Evolutionary conservation across 2,113 vertebrate genomes (phyloP).

Genomic region (Elanus axillaris): DNA sequence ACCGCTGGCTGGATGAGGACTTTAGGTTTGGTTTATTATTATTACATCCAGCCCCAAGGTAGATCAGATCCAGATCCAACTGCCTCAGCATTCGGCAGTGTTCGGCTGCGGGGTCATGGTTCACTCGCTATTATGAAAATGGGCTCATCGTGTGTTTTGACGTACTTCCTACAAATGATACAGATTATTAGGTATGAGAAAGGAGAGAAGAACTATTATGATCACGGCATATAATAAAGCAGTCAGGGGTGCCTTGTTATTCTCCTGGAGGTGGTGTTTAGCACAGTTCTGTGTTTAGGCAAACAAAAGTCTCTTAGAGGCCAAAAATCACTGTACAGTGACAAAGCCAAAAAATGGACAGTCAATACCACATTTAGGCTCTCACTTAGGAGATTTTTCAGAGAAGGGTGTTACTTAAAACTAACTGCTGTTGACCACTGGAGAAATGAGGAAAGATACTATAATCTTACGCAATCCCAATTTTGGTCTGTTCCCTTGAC

Average conservation of each 20-base stretch:
- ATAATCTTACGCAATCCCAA: conserved; percentile 54
- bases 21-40: not conserved
- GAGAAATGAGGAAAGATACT: conserved; percentile 58
- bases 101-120: not conserved
- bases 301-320: conserved; percentile 58
- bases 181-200: not conserved
- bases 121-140: not conserved
- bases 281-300: not conserved
- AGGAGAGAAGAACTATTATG: not conserved
- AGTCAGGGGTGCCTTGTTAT: not conserved
- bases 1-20: not conserved
- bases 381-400: conserved; percentile 71
- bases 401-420: conserved; percentile 54
- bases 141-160: not conserved
- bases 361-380: conserved; percentile 76
- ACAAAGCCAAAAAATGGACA: conserved; percentile 76
- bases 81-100: not conserved
- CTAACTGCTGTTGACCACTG: conserved; percentile 68
- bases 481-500: conserved; percentile 65
- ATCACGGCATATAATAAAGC: not conserved
- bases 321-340: conserved; percentile 59
- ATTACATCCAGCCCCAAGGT: not conserved
- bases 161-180: not conserved
- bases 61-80: not conserved
- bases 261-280: not conserved